These are phyloP conservation scores for Andrena trimmerana DNA, from an alignment of 2,888 invertebrate genomes.

Conservation along the genomic window DNA sequence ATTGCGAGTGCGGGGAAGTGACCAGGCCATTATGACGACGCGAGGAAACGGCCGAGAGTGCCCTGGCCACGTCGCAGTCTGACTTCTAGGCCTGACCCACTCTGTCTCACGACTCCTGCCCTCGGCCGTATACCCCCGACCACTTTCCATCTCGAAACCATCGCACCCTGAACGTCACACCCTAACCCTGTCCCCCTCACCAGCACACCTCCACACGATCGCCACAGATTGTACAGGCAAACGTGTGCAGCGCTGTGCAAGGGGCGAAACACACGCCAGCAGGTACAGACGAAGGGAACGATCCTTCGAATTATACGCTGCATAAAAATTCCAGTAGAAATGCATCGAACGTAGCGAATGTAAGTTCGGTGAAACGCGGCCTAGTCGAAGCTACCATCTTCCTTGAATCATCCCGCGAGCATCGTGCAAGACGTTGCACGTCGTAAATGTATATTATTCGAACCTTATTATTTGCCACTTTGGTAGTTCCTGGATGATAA, in stretches of 20 bases:
- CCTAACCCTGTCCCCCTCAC: constrained; percentile 13
- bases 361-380: constrained; percentile 29
- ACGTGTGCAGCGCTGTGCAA: constrained; percentile 20
- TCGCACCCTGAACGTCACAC: constrained; percentile 43
- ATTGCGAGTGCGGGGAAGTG: constrained; percentile 83
- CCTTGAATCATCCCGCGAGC: constrained; percentile 6
- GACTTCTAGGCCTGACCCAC: constrained; percentile 77
- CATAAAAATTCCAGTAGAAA: background rate
- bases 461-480: background rate
- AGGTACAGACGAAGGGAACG: constrained; percentile 42
- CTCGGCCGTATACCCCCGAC: constrained; percentile 52
- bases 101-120: constrained; percentile 36
- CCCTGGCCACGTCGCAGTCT: constrained; percentile 82
- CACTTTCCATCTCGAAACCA: constrained; percentile 44
- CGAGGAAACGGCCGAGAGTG: constrained; percentile 84
- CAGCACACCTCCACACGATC: constrained; percentile 5
- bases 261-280: constrained; percentile 1
- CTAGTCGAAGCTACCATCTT: constrained; percentile 4
- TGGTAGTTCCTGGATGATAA: background rate
- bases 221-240: constrained; percentile 38
- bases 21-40: constrained; percentile 84
- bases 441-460: background rate
- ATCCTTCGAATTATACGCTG: constrained; percentile 40
- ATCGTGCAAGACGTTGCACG: background rate
- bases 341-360: background rate